Evolutionary conservation across 2,113 vertebrate genomes (phyloP).

Genomic region (Microcebus ravelobensis): DNA sequence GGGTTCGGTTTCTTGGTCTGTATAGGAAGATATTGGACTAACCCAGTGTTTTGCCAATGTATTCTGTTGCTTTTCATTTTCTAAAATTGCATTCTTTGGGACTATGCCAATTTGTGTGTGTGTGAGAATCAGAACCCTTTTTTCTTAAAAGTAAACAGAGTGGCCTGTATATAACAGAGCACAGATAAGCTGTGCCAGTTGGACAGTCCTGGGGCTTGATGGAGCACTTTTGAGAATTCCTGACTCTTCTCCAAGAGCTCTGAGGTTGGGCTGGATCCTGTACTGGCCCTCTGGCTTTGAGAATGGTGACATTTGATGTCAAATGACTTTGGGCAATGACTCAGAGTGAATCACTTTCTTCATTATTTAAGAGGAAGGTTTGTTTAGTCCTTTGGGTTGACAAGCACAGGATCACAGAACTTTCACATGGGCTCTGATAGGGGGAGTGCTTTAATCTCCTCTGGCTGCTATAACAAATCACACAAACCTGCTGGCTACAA

Average conservation of each 20-base stretch:
- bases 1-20: neutral
- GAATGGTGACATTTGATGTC: neutral
- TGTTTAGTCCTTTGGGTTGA: neutral
- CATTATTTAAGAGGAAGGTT: neutral
- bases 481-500: neutral
- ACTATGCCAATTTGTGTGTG: neutral
- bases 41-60: neutral
- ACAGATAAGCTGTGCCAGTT: neutral
- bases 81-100: neutral
- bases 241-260: neutral
- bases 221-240: neutral
- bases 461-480: neutral
- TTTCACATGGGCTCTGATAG: neutral
- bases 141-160: neutral
- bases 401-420: neutral
- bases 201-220: neutral
- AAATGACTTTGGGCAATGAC: neutral
- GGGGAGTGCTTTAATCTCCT: neutral
- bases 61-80: neutral
- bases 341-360: neutral
- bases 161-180: neutral
- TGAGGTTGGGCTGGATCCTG: neutral
- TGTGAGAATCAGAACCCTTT: neutral
- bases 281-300: neutral
- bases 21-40: neutral